Evolutionary conservation across 2,888 invertebrate genomes (phyloP), one percentile per base, ranked within the genome.

Genomic region (Drosophila parthenogenetica): DNA sequence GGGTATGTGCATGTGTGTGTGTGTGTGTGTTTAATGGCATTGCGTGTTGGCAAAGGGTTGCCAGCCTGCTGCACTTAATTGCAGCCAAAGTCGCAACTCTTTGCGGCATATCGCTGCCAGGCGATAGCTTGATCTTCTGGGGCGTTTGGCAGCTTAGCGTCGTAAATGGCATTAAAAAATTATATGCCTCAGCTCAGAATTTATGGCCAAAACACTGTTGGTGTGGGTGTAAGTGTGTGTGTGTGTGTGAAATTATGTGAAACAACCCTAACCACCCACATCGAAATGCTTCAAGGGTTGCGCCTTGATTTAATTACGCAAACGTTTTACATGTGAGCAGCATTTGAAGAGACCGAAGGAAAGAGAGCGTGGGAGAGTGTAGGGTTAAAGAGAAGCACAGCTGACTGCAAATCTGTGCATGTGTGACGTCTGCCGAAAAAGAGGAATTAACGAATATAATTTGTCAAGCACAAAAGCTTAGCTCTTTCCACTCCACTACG

Each of bases 301-400:
- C 58, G 77, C 63, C 64, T 75, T 77, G 77, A 75, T 75, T 75
- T 75, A 75, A 75, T 75, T 75, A 75, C 75, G 50, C 73, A 58
- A 63, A 63, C 49, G 50, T 60, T 75, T 75, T 76, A 62, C 71
- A 75, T 75, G 63, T 40, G 53, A 37, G 61, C 39, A 53, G 39
- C 51, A 17, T 54, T 43, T 45, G 43, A 22, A 35, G 35, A 55
- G 45, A 32, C n/a, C 17, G 10, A 25, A 25, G 22, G 8, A 25
- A 13, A 13, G 37, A 17, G 51, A 3, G 10, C 19, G 14, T 0
- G 35, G 17, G 2, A 25, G 17, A 17, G 59, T 8, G 50, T 11
- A 16, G 16, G 0, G 40, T 3, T 35, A 35, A 8, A 35, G 35
- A 29, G 29, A 8, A 29, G 29, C 29, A 29, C 29, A 40, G 48